Evolutionary conservation across 2,797 vertebrate genomes (phyloP).

Genomic region (Hirundo rustica): DNA sequence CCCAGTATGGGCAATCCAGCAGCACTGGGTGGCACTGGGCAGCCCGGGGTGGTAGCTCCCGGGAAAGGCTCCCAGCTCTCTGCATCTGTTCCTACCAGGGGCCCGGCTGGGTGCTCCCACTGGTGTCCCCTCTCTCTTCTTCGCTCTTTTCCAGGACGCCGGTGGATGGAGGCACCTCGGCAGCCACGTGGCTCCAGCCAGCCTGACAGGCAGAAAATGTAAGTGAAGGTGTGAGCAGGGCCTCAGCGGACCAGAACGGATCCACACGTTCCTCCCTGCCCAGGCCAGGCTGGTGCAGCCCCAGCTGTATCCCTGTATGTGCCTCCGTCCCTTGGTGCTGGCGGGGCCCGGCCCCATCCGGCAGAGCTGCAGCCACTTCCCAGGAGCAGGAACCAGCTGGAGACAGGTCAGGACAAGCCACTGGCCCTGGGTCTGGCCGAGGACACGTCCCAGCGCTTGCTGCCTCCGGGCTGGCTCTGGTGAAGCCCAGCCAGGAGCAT

Average conservation of each 20-base stretch:
- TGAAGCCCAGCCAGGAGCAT: not conserved
- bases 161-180: not conserved
- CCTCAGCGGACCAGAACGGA: fast-evolving
- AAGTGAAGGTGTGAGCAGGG: not conserved
- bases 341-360: not conserved
- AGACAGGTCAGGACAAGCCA: not conserved
- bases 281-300: fast-evolving
- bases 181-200: not conserved
- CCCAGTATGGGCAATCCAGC: fast-evolving
- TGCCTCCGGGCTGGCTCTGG: fast-evolving
- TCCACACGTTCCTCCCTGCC: not conserved
- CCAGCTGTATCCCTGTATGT: fast-evolving
- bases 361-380: not conserved
- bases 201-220: not conserved
- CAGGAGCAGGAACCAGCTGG: not conserved
- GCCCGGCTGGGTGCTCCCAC: not conserved
- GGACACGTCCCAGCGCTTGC: not conserved
- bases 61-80: not conserved
- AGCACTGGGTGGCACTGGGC: not conserved
- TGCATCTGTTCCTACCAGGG: not conserved
- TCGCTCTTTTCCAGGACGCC: not conserved
- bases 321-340: not conserved
- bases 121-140: fast-evolving
- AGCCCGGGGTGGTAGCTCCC: not conserved
- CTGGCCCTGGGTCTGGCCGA: not conserved